Base-by-base conservation (phyloP, 2,113 vertebrate species). In the Felis chaus region DNA sequence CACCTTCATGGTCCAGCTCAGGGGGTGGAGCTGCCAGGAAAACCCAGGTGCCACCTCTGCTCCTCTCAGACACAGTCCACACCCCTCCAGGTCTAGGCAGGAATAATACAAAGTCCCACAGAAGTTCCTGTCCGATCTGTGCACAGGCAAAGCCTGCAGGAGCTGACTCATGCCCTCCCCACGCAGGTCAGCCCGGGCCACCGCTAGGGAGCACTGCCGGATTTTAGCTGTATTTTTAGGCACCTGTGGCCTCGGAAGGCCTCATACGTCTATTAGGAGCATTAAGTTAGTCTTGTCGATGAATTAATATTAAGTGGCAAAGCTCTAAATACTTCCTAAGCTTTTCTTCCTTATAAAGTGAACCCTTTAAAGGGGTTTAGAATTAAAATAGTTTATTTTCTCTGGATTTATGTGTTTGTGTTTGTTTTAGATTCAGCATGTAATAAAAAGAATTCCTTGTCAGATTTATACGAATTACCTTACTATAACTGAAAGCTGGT, bases 1-100 rank as follows among this genome's bases (percentile, higher is more conserved):
- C 5, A 33, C 31, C 31, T 39, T 21, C 21, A 12, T 0, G 15
- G 6, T 1, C 8, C 1, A 0, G n/a, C 19, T 50, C 68, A 6
- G 41, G 29, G 27, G 29, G 16, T 29, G 15, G 21, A 25, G 29
- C 73, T 9, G 1, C 19, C 14, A 14, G 84, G 55, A 50, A 89
- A 14, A 7, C 23, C 7, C 0, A 6, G 85, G 39, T 7, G 11
- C 36, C 8, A 16, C 23, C n/a, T 55, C 8, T 36, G 29, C 23
- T 18, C 45, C 18, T 73, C 61, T 1, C 16, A 15, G 33, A 25
- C 1, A 7, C 23, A 23, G 33, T 29, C 9, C 50, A 57, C 8
- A 14, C 29, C 23, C 10, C 85, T 4, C 27, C 7, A 11, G 74
- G 16, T 16, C 4, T 5, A 3, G 48, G 55, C 4, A 4, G 0